A percentile compares a stretch with the other conserved stretches of the same genome.
These are phyloP conservation scores for Diuraphis noxia DNA, from an alignment of 1,140 invertebrate genomes.

Conservation along the genomic window DNA sequence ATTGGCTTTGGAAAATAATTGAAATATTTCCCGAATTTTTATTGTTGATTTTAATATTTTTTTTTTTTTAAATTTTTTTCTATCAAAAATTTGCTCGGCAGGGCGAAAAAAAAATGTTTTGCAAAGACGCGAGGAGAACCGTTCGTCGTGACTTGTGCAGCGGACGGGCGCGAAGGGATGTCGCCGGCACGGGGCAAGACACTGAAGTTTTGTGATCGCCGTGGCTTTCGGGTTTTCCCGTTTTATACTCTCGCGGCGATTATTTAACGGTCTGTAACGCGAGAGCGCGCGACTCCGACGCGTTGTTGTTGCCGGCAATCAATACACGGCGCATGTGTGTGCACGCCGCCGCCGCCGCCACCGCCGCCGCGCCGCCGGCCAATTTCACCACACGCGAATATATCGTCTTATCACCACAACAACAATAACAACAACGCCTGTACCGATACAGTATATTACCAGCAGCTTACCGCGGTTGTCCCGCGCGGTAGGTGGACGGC, in stretches of 20 bases:
- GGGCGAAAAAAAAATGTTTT: not conserved
- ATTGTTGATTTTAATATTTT: too few species aligned
- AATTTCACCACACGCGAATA: not conserved
- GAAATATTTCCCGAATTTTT: not conserved
- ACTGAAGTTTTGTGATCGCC: conserved; percentile 44
- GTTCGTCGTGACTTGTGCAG: not conserved
- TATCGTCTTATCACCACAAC: not conserved
- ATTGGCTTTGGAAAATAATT: not conserved
- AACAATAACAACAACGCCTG: not conserved
- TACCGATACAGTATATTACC: too few species aligned
- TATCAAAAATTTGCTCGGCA: not conserved
- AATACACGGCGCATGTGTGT: conserved; percentile 50
- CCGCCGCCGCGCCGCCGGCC: not conserved
- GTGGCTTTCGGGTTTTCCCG: conserved; percentile 38
- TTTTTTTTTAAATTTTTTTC: too few species aligned
- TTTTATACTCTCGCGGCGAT: conserved; percentile 50
- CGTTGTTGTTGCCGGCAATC: conserved; percentile 47
- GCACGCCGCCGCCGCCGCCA: not conserved
- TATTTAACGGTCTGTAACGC: conserved; percentile 49
- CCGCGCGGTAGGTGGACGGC: not conserved
- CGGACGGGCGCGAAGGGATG: conserved; percentile 21
- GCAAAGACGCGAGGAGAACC: too few species aligned
- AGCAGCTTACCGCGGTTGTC: not conserved
- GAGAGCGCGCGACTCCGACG: conserved; percentile 29
- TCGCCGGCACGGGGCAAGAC: conserved; percentile 38